Base-by-base conservation (phyloP, 2,888 invertebrate species). In the Diachrysia chrysitis region DNA sequence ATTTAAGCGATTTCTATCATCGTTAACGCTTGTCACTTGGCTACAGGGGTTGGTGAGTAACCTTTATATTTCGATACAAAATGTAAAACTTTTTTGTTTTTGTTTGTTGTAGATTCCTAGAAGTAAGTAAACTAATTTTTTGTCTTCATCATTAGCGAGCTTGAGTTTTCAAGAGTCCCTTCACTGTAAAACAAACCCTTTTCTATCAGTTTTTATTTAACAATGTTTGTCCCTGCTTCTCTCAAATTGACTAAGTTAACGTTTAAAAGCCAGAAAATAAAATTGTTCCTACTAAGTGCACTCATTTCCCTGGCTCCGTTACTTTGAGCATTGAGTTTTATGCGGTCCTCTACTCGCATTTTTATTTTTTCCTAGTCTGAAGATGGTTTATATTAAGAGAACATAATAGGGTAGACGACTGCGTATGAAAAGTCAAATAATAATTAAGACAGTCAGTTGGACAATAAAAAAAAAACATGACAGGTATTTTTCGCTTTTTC, bases 261-360 rank as follows among this genome's bases (percentile, higher is more conserved):
- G 73, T 80, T 79, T 79, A 82, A 79, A 75, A 82, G 71, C 63
- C 61, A 78, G 80, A 74, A 83, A 83, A 83, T 83, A 77, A 83
- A 81, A 82, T 83, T 83, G 73, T 80, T 73, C 57, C 61, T 19
- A 17, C 65, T 73, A 79, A 83, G 81, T 80, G 83, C 80, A 73
- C 72, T 82, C 76, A 80, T 82, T 78, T 79, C 71, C 79, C 69
- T 76, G 55, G 60, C 76, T 71, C 59, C 6, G 57, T 46, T 58
- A 59, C 61, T 70, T 68, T 63, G 35, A 66, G 58, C 76, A 71
- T 80, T 82, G 78, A 82, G 70, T 84, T 79, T 79, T 75, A 62
- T 79, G 56, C 79, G 64, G 73, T 69, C 66, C 69, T 56, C 58
- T 60, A 63, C 67, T 48, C 60, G 57, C 57, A 66, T 69, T 69